Conservation (phyloP, 2,797 vertebrate genomes). For the Thaleichthys pacificus region DNA sequence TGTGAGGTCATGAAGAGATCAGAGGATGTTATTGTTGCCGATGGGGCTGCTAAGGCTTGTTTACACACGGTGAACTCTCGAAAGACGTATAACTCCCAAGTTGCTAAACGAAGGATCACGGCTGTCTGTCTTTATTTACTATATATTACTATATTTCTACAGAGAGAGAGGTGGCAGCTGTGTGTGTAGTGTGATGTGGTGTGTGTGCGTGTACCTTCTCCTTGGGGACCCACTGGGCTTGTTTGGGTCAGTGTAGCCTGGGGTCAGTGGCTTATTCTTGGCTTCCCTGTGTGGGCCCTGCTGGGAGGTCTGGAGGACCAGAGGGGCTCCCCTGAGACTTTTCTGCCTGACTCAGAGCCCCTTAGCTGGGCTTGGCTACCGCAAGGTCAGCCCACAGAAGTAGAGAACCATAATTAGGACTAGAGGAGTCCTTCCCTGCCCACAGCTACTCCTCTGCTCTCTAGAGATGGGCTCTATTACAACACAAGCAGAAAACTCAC, state of each 20-base stretch:
- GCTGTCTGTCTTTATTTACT: neutral
- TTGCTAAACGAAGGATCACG: slow-evolving; percentile 22
- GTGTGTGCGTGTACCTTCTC: slow-evolving; percentile 2
- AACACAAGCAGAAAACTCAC: slow-evolving; percentile 55
- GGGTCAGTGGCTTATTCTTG: slow-evolving; percentile 54
- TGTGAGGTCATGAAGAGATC: too few relatives aligned
- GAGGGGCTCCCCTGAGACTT: slow-evolving; percentile 27
- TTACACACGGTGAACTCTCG: slow-evolving; percentile 30
- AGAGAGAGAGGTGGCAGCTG: neutral
- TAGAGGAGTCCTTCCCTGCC: slow-evolving; percentile 10
- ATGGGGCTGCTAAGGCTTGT: neutral
- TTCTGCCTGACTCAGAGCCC: slow-evolving; percentile 20
- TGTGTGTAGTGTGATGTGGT: neutral
- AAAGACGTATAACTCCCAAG: slow-evolving; percentile 21
- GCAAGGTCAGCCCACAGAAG: slow-evolving; percentile 31
- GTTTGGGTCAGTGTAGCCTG: slow-evolving; percentile 38
- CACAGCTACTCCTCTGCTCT: slow-evolving; percentile 5
- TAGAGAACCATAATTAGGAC: slow-evolving; percentile 67
- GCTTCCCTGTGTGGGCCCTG: slow-evolving; percentile 48
- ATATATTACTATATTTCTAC: too few relatives aligned
- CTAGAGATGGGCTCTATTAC: slow-evolving; percentile 43
- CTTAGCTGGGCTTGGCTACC: slow-evolving; percentile 27
- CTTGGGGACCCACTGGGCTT: slow-evolving; percentile 44
- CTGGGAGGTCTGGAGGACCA: slow-evolving; percentile 14
- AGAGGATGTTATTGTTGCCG: too few relatives aligned